Base-by-base conservation (phyloP, 1,140 invertebrate species). In the Laupala kohalensis region DNA sequence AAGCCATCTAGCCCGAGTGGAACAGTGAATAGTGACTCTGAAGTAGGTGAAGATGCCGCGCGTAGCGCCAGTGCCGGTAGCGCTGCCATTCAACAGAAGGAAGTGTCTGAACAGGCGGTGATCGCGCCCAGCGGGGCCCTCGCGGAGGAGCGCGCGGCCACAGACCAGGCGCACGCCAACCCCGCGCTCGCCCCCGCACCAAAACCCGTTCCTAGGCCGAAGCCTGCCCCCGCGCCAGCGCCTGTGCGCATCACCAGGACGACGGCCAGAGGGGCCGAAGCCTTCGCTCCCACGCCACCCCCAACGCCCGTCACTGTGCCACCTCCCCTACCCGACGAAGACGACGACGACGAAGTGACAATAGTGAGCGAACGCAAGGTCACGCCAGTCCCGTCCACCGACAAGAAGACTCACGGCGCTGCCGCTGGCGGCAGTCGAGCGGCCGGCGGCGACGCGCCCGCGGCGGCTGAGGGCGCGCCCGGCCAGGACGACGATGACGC, bases 401-500 rank as follows among this genome's bases (percentile, higher is more conserved):
- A 37, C 30, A 37, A 37, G 30, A 37, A 53, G 37, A 53, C 37
- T 9, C 37, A 37, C 37, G 37, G 9, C 37, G 37, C 1, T 53
- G 37, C 37, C 37, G 37, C 37, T 0, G 4, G 37, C 37, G 37
- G 37, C 37, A 19, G 9, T 9, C 37, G 37, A 9, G 19, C 37
- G 37, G 37, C 9, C 37, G 19, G 64, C 64, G 25, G 15, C 29
- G 64, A 13, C 24, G 37, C 37, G 37, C 37, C 37, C 37, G 37
- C 37, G 37, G 19, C 9, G 9, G 37, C 9, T 19, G 37, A 53
- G 37, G 64, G 29, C 28, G 28, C 23, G 64, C 6, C 25, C n/a
- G 27, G 66, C 27, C 79, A 80, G 19, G 79, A 75, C 71, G 78
- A 79, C 74, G 79, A 82, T 78, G 82, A 82, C 79, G 81, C 81